Evolutionary conservation across 1,140 invertebrate species (phyloP).

Genomic region (Rhagoletis zephyria): DNA sequence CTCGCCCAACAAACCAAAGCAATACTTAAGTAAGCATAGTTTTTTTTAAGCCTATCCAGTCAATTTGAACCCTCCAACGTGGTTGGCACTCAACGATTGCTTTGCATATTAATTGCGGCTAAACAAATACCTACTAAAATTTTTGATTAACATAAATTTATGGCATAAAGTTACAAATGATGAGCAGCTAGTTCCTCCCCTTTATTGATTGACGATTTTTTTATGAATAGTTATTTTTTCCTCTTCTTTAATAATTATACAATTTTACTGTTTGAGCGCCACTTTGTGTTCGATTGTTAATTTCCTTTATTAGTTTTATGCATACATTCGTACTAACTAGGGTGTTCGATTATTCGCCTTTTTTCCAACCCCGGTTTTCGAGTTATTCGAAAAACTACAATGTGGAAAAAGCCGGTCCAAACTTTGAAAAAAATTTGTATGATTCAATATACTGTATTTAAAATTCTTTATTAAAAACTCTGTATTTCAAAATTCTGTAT

Average conservation of each 20-base stretch:
- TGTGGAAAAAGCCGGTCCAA: too few relatives aligned
- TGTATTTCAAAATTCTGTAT: too few relatives aligned
- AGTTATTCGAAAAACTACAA: too few relatives aligned
- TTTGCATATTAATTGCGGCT: conserved; percentile 17
- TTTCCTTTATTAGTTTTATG: conserved; percentile 3
- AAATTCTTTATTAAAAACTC: too few relatives aligned
- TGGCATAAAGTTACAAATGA: conserved; percentile 28
- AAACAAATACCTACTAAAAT: neutral
- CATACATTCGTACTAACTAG: too few relatives aligned
- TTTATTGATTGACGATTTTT: neutral
- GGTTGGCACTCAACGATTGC: neutral
- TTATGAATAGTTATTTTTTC: neutral
- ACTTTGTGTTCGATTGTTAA: conserved; percentile 28
- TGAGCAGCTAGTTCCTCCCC: neutral
- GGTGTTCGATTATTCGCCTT: too few relatives aligned
- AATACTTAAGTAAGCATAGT: neutral
- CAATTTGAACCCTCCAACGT: neutral
- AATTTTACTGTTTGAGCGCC: neutral
- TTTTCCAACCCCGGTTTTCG: too few relatives aligned
- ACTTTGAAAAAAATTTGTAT: too few relatives aligned
- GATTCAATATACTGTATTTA: too few relatives aligned
- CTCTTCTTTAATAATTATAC: neutral
- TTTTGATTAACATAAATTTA: conserved; percentile 33
- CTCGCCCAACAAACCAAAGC: neutral
- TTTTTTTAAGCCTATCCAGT: neutral